phyloP scores from a whole-genome alignment of 2,113 vertebrate species.

The Corythoichthys intestinalis region DNA sequence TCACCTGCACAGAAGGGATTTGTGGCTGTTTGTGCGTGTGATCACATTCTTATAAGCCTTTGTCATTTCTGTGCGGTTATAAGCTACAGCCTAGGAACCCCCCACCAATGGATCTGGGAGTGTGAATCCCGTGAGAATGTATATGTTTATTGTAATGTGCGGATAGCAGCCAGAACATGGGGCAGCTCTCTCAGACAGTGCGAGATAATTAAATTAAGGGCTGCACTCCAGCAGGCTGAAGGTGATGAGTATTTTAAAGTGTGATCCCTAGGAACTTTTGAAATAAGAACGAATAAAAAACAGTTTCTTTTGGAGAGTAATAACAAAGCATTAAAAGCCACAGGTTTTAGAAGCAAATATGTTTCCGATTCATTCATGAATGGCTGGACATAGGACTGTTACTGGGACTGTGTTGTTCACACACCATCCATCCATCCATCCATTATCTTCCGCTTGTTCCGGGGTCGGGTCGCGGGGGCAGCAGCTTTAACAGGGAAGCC shows the following conservation, averaged over 20 bases:
- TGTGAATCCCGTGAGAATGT: conserved; percentile 5
- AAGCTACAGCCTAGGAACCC: conserved; percentile 15
- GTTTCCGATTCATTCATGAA: neutral
- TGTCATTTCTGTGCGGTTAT: conserved; percentile 30
- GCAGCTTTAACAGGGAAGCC: too few species aligned
- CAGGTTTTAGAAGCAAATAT: neutral
- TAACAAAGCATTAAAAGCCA: neutral
- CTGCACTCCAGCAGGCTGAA: conserved; percentile 49
- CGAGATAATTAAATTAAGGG: conserved; percentile 59
- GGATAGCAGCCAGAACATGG: conserved; percentile 35
- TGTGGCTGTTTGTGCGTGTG: conserved; percentile 6
- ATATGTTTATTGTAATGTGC: conserved; percentile 44
- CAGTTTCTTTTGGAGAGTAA: neutral
- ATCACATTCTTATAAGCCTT: neutral
- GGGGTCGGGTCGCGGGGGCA: too few species aligned
- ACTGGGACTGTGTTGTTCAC: neutral
- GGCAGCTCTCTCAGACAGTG: conserved; percentile 39
- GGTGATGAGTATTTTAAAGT: conserved; percentile 32
- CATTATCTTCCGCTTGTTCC: too few species aligned
- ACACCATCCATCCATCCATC: too few species aligned
- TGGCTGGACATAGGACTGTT: neutral
- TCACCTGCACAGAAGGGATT: conserved; percentile 58
- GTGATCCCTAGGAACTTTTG: conserved; percentile 17
- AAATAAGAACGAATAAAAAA: neutral
- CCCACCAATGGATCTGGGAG: conserved; percentile 23